A percentile compares a stretch with the other conserved stretches of the same genome.
These are phyloP conservation scores for Dimorphilus gyrociliatus DNA, from an alignment of 2,888 invertebrate species.

Conservation along the genomic window DNA sequence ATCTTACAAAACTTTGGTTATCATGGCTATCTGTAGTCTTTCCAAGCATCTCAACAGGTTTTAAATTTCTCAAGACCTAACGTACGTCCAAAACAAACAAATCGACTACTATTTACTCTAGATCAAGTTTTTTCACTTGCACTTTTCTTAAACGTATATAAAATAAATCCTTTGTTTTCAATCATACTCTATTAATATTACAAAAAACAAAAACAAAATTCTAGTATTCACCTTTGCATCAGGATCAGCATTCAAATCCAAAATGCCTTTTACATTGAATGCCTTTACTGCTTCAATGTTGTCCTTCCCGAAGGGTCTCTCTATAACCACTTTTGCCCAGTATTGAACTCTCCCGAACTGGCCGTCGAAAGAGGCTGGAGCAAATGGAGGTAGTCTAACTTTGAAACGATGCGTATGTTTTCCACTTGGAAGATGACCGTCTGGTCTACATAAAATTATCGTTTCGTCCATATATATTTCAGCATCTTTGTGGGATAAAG, in stretches of 20 bases:
- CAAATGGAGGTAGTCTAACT: constrained; percentile 48
- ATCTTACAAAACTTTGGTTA: no score
- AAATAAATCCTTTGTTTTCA: no score
- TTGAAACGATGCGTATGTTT: constrained; percentile 59
- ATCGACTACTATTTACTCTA: no score
- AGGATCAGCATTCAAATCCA: constrained; percentile 53
- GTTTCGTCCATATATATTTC: constrained; percentile 10
- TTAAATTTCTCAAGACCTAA: no score
- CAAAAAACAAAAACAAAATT: no score
- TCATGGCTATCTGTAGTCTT: no score
- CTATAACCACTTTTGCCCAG: constrained; percentile 58
- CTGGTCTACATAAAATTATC: no score
- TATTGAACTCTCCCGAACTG: constrained; percentile 54
- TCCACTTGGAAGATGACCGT: constrained; percentile 48
- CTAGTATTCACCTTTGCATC: constrained; percentile 21
- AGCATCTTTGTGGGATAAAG: constrained; percentile 9
- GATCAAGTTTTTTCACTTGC: no score
- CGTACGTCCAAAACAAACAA: no score
- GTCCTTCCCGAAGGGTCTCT: constrained; percentile 65
- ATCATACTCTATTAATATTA: no score
- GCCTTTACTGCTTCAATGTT: constrained; percentile 65
- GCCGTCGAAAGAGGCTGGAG: constrained; percentile 28
- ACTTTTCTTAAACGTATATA: no score
- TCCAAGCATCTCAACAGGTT: no score
- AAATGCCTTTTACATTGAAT: constrained; percentile 61